Percentiles rank a stretch among this genome's conserved stretches.
Evolutionary conservation across 2,113 vertebrate genomes (phyloP).

Genomic region (Accipiter virgatus): DNA sequence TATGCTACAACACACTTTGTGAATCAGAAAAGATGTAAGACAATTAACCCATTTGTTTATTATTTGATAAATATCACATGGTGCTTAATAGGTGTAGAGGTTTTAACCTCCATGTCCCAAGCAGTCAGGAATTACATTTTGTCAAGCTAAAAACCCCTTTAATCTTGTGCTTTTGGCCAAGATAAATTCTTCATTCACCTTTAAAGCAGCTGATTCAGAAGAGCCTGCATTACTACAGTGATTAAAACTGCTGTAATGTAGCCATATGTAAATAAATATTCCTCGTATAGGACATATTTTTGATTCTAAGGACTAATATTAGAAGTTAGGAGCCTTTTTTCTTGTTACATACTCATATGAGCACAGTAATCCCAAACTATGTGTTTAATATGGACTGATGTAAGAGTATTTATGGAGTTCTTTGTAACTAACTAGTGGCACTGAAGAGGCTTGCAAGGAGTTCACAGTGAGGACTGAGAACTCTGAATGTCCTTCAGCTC

Average conservation of each 20-base stretch:
- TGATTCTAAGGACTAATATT: neutral
- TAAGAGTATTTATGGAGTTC: neutral
- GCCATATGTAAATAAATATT: neutral
- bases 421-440: neutral
- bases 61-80: neutral
- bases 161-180: conserved; percentile 1
- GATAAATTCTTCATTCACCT: neutral
- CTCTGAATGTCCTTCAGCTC: neutral
- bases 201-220: neutral
- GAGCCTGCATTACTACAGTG: neutral
- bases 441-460: neutral
- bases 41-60: neutral
- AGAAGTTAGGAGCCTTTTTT: neutral
- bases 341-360: neutral
- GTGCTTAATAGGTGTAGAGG: neutral
- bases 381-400: neutral
- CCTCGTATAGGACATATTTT: neutral
- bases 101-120: conserved; percentile 30
- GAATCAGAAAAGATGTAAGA: neutral
- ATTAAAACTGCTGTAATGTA: neutral
- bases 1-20: neutral
- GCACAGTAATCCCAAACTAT: neutral
- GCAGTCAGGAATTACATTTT: conserved; percentile 23
- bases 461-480: neutral
- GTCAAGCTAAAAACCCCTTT: conserved; percentile 10